phyloP scores from a whole-genome alignment of 1,140 invertebrate genomes.

The Heterodera carotae region DNA sequence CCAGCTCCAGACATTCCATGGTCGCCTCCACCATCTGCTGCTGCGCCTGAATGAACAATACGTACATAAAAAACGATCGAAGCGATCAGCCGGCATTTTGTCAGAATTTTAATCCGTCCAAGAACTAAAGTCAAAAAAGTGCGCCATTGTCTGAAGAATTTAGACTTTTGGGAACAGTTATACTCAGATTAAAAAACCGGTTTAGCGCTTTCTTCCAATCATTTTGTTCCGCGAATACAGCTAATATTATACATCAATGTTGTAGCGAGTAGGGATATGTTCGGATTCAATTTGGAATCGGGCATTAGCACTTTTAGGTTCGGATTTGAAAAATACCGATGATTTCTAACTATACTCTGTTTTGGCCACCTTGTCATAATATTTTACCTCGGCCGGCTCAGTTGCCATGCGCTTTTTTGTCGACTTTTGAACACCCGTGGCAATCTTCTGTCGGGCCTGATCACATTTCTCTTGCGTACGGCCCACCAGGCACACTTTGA shows the following conservation, averaged over 20 bases:
- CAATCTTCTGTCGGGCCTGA: conserved; percentile 47
- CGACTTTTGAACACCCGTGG: conserved; percentile 40
- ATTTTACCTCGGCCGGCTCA: conserved; percentile 33
- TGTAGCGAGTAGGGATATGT: too few relatives aligned
- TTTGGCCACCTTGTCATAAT: background rate
- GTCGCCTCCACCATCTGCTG: conserved; percentile 39
- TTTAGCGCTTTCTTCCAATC: too few relatives aligned
- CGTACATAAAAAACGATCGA: background rate
- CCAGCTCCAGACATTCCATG: conserved; percentile 39
- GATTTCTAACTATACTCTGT: background rate
- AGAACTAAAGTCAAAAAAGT: too few relatives aligned
- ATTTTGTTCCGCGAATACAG: too few relatives aligned
- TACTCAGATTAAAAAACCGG: too few relatives aligned
- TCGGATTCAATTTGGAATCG: background rate
- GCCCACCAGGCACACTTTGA: conserved; percentile 54
- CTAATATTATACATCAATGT: too few relatives aligned
- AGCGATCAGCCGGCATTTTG: too few relatives aligned
- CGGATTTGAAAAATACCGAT: background rate
- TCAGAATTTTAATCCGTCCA: too few relatives aligned
- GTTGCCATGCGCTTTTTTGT: conserved; percentile 48
- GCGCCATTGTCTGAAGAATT: too few relatives aligned
- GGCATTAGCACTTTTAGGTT: too few relatives aligned
- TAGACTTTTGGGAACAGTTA: too few relatives aligned
- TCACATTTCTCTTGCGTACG: conserved; percentile 52
- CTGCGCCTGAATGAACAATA: conserved; percentile 22